Percentiles rank a stretch among this genome's conserved stretches.
Conservation (phyloP, 2,888 invertebrate species). For the Scaptomyza cyrtandrae region DNA sequence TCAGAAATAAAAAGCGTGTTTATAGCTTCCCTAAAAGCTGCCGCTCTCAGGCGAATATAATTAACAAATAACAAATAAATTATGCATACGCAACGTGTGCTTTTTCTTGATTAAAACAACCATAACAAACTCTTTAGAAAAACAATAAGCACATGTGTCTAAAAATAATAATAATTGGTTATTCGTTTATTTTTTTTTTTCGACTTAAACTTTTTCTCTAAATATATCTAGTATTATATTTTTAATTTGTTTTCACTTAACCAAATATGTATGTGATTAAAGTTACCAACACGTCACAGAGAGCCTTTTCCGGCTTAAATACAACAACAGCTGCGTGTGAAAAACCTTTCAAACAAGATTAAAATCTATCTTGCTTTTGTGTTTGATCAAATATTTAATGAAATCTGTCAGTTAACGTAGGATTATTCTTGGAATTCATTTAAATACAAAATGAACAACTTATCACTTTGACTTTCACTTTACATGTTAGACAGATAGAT, state of each 20-base stretch:
- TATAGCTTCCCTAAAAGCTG: constrained; percentile 44
- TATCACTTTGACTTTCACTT: neutral
- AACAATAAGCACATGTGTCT: neutral
- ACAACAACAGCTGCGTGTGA: neutral
- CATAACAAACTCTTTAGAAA: neutral
- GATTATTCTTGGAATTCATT: neutral
- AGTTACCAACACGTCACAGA: too few relatives aligned
- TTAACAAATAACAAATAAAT: constrained; percentile 28
- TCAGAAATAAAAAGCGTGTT: constrained; percentile 13
- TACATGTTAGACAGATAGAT: neutral
- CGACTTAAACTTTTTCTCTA: too few relatives aligned
- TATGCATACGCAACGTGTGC: constrained; percentile 42
- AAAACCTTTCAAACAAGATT: neutral
- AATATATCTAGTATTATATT: too few relatives aligned
- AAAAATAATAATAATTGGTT: neutral
- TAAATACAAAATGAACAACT: neutral
- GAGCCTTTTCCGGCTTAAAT: too few relatives aligned
- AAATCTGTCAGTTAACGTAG: neutral
- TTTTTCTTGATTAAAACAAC: neutral
- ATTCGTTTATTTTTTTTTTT: neutral
- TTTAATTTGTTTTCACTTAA: too few relatives aligned
- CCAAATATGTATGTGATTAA: too few relatives aligned
- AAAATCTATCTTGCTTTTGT: too few relatives aligned
- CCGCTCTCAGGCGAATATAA: constrained; percentile 7
- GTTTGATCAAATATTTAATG: neutral